Conservation (phyloP, 2,113 vertebrate genomes). For the Cynoglossus semilaevis region DNA sequence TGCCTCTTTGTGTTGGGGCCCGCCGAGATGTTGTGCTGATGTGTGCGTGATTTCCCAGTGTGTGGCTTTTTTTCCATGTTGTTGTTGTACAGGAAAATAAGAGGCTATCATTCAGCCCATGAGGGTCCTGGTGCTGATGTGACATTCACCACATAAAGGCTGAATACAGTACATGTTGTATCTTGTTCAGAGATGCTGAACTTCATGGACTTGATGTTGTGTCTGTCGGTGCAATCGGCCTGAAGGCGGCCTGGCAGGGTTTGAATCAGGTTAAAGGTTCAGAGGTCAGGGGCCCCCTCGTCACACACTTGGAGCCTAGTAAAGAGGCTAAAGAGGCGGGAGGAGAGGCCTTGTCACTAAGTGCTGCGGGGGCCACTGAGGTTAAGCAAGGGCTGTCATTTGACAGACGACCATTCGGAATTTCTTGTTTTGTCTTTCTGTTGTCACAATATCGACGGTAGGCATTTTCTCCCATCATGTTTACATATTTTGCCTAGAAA, state of each 20-base stretch:
- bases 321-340: constrained; percentile 59
- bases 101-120: neutral
- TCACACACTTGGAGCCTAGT: constrained; percentile 50
- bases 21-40: constrained; percentile 26
- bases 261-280: constrained; percentile 52
- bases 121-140: constrained; percentile 13
- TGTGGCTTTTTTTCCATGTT: constrained; percentile 21
- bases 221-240: constrained; percentile 36
- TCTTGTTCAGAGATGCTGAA: constrained; percentile 63
- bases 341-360: constrained; percentile 42
- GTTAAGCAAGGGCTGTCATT: constrained; percentile 38
- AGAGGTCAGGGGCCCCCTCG: constrained; percentile 46
- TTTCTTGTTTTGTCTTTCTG: constrained; percentile 36
- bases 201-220: constrained; percentile 35
- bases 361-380: constrained; percentile 29
- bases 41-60: constrained; percentile 7
- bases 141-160: constrained; percentile 5
- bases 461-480: constrained; percentile 7
- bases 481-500: constrained; percentile 14
- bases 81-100: constrained; percentile 18
- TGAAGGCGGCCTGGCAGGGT: constrained; percentile 22
- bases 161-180: constrained; percentile 37
- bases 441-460: neutral
- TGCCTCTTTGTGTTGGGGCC: constrained; percentile 41
- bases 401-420: constrained; percentile 34